These are phyloP conservation scores for Echeneis naucrates DNA, from an alignment of 2,797 vertebrate genomes.

Conservation along the genomic window DNA sequence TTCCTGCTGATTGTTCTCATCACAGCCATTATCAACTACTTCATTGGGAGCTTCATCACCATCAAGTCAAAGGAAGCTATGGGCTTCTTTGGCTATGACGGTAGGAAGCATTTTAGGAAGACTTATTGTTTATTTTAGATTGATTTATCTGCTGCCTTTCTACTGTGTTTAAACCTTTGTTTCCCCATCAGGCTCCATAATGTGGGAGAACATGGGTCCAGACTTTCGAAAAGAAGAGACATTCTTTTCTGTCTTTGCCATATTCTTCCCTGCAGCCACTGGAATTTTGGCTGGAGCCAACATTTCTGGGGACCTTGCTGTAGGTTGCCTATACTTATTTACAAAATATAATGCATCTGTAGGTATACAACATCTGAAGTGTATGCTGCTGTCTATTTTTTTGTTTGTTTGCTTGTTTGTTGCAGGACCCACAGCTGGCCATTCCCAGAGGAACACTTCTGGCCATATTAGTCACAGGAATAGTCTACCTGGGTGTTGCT, in stretches of 20 bases:
- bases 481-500: constrained; percentile 94
- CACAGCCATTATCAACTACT: constrained; percentile 92
- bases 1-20: constrained; percentile 93
- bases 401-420: constrained; percentile 6
- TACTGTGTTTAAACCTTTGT: neutral
- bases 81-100: constrained; percentile 94
- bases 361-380: neutral
- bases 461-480: constrained; percentile 95
- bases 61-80: constrained; percentile 87
- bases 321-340: constrained; percentile 78
- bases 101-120: constrained; percentile 75
- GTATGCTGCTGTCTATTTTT: constrained; percentile 9
- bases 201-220: constrained; percentile 96
- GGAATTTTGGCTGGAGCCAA: constrained; percentile 98
- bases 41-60: constrained; percentile 94
- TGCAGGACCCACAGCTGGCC: constrained; percentile 95
- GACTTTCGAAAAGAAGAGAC: constrained; percentile 91
- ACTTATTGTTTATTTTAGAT: too few species aligned
- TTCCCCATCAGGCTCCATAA: constrained; percentile 85
- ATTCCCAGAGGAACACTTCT: constrained; percentile 97
- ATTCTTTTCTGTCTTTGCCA: constrained; percentile 97
- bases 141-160: neutral
- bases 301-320: constrained; percentile 98
- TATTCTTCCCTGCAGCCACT: constrained; percentile 99
- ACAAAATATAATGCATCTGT: neutral